A percentile compares a stretch with the other conserved stretches of the same genome.
phyloP scores from a whole-genome alignment of 2,113 vertebrate genomes.

The Atractosteus spatula region DNA sequence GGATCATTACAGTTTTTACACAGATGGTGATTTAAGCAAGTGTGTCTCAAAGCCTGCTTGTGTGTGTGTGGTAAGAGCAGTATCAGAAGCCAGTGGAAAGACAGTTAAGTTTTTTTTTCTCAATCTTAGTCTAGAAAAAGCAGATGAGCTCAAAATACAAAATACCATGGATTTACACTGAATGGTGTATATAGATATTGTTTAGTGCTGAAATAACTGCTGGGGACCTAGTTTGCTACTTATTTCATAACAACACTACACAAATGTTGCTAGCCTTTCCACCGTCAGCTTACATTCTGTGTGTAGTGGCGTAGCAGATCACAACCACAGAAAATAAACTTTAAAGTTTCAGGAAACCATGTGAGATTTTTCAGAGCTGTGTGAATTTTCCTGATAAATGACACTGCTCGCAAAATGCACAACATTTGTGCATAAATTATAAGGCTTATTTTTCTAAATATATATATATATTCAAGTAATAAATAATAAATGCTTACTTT shows the following conservation, averaged over 20 bases:
- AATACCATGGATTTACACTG: constrained; percentile 15
- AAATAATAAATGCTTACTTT: constrained; percentile 12
- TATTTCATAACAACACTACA: constrained; percentile 42
- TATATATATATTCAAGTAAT: not conserved
- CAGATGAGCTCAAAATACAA: constrained; percentile 8
- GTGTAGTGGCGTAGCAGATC: no score
- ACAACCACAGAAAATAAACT: no score
- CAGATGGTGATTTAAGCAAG: constrained; percentile 7
- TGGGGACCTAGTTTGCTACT: constrained; percentile 40
- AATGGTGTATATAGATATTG: constrained; percentile 42
- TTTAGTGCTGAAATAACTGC: constrained; percentile 48
- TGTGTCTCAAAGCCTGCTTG: not conserved
- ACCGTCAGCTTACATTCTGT: not conserved
- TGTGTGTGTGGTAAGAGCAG: not conserved
- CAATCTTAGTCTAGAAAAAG: no score
- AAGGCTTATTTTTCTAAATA: not conserved
- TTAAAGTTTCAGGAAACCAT: no score
- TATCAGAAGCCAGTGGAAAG: no score
- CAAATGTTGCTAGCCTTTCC: constrained; percentile 13
- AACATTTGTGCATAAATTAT: not conserved
- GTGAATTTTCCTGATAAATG: no score
- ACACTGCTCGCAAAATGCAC: no score
- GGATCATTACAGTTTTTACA: constrained; percentile 13
- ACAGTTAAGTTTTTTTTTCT: no score
- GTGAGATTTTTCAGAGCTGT: no score